Conservation (phyloP, 2,113 vertebrate genomes). For the Podarcis cretensis region DNA sequence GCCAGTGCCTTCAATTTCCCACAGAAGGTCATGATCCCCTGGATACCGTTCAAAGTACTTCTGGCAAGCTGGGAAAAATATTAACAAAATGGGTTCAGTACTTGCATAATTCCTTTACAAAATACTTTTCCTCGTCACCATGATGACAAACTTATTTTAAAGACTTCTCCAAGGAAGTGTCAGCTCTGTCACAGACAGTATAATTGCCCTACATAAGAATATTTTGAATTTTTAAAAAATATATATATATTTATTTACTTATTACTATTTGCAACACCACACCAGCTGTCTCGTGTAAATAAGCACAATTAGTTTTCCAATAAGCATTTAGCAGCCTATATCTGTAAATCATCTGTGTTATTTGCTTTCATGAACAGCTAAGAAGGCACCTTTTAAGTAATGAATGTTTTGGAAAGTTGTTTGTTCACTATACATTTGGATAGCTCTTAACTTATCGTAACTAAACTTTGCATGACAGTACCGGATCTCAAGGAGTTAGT, state of each 20-base stretch:
- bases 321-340: not conserved
- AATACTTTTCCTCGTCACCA: not conserved
- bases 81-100: constrained; percentile 23
- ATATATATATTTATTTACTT: too few species aligned
- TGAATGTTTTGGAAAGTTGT: too few species aligned
- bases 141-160: not conserved
- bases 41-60: constrained; percentile 85
- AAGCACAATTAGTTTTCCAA: not conserved
- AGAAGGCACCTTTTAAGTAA: too few species aligned
- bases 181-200: not conserved
- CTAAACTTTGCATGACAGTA: too few species aligned
- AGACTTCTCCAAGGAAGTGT: not conserved
- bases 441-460: too few species aligned
- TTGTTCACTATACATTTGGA: too few species aligned
- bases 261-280: not conserved
- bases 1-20: constrained; percentile 86
- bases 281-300: not conserved
- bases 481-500: too few species aligned
- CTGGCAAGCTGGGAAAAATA: constrained; percentile 81
- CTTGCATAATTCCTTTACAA: not conserved
- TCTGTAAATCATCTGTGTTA: not conserved
- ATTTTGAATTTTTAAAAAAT: not conserved
- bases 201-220: not conserved
- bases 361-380: not conserved
- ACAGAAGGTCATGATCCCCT: constrained; percentile 79